Conservation (phyloP, 2,888 invertebrate species). For the Melikaiella ostensackeni region DNA sequence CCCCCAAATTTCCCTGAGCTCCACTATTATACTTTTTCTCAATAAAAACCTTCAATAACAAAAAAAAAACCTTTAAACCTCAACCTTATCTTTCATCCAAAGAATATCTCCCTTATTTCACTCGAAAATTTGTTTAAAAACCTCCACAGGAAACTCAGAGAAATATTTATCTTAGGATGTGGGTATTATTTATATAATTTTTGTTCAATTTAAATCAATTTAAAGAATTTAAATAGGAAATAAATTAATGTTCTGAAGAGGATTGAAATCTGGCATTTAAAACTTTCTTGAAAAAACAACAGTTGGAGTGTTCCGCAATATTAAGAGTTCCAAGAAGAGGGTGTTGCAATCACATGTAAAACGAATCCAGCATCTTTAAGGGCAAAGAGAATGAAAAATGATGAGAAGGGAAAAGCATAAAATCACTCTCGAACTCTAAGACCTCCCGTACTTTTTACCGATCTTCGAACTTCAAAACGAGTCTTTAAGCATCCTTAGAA, state of each 20-base stretch:
- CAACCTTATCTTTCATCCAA: not conserved
- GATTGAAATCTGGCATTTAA: no score
- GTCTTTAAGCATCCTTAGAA: constrained; percentile 45
- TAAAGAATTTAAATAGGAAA: no score
- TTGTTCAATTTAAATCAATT: no score
- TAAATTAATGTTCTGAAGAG: no score
- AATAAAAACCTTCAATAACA: not conserved
- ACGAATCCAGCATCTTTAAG: no score
- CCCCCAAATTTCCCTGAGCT: constrained; percentile 20
- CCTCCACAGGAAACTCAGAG: not conserved
- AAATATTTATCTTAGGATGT: no score
- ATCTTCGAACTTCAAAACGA: constrained; percentile 45
- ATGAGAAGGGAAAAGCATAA: constrained; percentile 42
- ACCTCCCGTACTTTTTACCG: constrained; percentile 29
- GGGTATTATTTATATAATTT: no score
- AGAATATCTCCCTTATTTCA: not conserved
- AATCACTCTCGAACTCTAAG: constrained; percentile 45
- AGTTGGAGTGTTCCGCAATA: no score
- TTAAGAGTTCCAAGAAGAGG: no score
- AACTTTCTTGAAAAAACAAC: no score
- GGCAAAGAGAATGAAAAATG: no score
- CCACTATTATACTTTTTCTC: not conserved
- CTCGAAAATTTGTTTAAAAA: not conserved
- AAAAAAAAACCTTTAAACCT: no score
- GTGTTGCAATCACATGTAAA: not conserved